Conservation (phyloP, 2,888 invertebrate species). For the Cheilosia vulpina region DNA sequence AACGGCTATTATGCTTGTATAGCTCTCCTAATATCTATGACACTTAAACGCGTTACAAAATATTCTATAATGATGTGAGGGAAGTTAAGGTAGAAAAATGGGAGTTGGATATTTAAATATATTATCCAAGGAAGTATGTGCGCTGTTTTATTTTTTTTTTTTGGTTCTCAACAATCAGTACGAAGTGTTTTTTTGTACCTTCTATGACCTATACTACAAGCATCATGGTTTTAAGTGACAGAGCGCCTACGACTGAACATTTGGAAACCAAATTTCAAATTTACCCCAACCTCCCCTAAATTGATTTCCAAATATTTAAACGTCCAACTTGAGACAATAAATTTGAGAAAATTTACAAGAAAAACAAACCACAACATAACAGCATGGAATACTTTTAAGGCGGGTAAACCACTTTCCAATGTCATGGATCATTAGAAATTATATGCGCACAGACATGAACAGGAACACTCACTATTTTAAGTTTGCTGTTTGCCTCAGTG, state of each 20-base stretch:
- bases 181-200: too few species aligned
- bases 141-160: too few species aligned
- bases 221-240: not conserved
- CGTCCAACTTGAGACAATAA: not conserved
- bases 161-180: too few species aligned
- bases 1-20: too few species aligned
- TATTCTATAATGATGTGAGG: too few species aligned
- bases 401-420: conserved; percentile 36
- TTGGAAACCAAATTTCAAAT: not conserved
- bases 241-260: not conserved
- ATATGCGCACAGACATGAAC: not conserved
- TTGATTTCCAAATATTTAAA: not conserved
- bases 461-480: not conserved
- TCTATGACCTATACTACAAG: too few species aligned
- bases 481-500: not conserved
- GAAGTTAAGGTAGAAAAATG: too few species aligned
- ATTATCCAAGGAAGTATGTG: too few species aligned
- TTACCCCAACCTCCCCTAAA: too few species aligned
- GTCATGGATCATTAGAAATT: conserved; percentile 44
- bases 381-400: not conserved
- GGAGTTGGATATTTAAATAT: too few species aligned
- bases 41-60: too few species aligned
- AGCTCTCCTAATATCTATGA: too few species aligned
- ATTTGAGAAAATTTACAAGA: not conserved
- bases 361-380: not conserved